Evolutionary conservation across 1,140 invertebrate species (phyloP), one percentile per base, ranked within the genome.

Genomic region (Trissolcus basalis): DNA sequence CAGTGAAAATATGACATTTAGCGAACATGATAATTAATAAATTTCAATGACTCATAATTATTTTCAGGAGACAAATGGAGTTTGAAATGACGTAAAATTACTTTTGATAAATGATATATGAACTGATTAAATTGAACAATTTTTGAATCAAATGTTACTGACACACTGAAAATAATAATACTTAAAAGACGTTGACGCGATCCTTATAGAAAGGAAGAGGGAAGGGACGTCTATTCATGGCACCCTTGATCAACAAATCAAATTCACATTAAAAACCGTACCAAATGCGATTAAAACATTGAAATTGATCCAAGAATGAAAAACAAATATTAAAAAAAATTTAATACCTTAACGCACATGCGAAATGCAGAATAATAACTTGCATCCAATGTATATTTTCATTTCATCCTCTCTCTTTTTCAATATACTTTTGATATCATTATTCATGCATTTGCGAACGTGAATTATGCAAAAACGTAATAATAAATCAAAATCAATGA

Each of bases 171-270:
- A 82, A 84, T 81, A 83, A 69, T 81, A 83, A 67, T 78, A 74
- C 70, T 78, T 74, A 78, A 78, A 67, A 74, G 68, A 72, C 71
- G 81, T 83, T 87, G 85, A 84, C 77, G 74, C 79, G 77, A 80
- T 86, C 83, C 84, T 86, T 87, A 78, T 84, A 71, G 74, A 85
- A 86, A 87, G 83, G 81, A 74, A 86, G 85, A 73, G 85, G 85
- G 75, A 87, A 87, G 63, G 86, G 86, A 82, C 86, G 86, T 78
- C 83, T 85, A 81, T 80, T 72, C 51, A 78, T 82, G 83, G 81
- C 83, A 86, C 79, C 86, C 86, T 87, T 87, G 72, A 86, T 77
- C 67, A 81, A 82, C 77, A 51, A 72, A 76, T 27, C 59, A 75
- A 63, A 75, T 51, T 39, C 19, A 27, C 19, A 27, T 27, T 27